Evolutionary conservation across 2,888 invertebrate species (phyloP).

Genomic region (Aplocera efformata): DNA sequence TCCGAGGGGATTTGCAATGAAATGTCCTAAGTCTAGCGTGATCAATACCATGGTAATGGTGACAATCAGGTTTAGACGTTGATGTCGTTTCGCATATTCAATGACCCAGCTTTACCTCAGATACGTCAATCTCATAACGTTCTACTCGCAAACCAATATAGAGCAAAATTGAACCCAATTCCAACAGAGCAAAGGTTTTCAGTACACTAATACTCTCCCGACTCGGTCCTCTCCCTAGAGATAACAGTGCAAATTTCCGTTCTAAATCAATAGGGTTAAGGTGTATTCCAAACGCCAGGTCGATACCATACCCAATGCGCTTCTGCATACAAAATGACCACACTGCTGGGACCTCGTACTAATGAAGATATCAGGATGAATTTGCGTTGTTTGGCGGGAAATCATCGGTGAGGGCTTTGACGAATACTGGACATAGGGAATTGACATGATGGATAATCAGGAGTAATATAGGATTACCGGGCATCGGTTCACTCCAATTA

Average conservation of each 20-base stretch:
- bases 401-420: slow-evolving; percentile 18
- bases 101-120: slow-evolving; percentile 19
- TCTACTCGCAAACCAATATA: not conserved
- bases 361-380: slow-evolving; percentile 39
- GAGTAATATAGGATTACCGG: not conserved
- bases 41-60: slow-evolving; percentile 11
- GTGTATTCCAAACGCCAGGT: slow-evolving; percentile 30
- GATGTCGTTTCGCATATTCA: slow-evolving; percentile 22
- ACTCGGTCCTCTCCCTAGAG: slow-evolving; percentile 1
- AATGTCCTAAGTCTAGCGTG: too few relatives aligned
- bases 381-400: slow-evolving; percentile 32
- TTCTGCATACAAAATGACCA: slow-evolving; percentile 54
- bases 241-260: slow-evolving; percentile 7
- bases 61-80: slow-evolving; percentile 21
- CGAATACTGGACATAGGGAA: slow-evolving; percentile 5
- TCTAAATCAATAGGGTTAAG: slow-evolving; percentile 12
- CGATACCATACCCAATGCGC: slow-evolving; percentile 52
- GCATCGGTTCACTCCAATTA: not conserved
- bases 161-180: slow-evolving; percentile 11
- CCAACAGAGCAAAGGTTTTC: not conserved
- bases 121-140: slow-evolving; percentile 8
- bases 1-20: too few relatives aligned
- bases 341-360: slow-evolving; percentile 33
- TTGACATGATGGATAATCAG: slow-evolving; percentile 1
- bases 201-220: not conserved